These are phyloP conservation scores for Tylochromis polylepis DNA, from an alignment of 2,113 vertebrate species.

Conservation along the genomic window DNA sequence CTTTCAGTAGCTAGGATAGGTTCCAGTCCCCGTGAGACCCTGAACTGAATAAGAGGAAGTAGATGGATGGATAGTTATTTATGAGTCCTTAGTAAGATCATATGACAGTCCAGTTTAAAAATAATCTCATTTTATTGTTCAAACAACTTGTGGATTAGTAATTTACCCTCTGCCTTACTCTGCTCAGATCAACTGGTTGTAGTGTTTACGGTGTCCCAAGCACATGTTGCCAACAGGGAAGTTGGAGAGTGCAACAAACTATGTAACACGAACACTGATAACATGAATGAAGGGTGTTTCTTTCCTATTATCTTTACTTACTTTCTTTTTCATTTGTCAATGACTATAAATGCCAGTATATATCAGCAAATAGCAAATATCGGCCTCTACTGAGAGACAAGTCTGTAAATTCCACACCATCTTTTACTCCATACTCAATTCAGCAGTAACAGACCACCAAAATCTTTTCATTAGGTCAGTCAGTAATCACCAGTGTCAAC, in stretches of 20 bases:
- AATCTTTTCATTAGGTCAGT: not conserved
- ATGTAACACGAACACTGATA: not conserved
- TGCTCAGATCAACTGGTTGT: not conserved
- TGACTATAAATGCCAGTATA: not conserved
- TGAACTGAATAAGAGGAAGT: not conserved
- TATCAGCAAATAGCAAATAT: not conserved
- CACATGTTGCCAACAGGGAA: not conserved
- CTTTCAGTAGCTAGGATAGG: not conserved
- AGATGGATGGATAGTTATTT: rapidly evolving
- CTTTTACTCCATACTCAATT: not conserved
- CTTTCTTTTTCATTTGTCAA: not conserved
- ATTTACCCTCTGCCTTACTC: not conserved
- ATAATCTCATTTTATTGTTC: not conserved
- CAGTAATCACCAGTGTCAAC: not conserved
- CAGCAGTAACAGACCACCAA: not conserved
- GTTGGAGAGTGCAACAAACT: not conserved
- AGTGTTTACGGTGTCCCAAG: not conserved
- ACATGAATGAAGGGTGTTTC: not conserved
- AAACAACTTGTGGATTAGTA: not conserved
- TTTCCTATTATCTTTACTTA: not conserved
- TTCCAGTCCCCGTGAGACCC: not conserved
- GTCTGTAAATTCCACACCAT: not conserved
- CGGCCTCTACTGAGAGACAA: not conserved
- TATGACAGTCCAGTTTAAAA: not conserved
- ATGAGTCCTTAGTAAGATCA: not conserved